Percentiles rank a stretch among this genome's conserved stretches.
Evolutionary conservation across 2,113 vertebrate genomes (phyloP).

Genomic region (Crotophaga sulcirostris): DNA sequence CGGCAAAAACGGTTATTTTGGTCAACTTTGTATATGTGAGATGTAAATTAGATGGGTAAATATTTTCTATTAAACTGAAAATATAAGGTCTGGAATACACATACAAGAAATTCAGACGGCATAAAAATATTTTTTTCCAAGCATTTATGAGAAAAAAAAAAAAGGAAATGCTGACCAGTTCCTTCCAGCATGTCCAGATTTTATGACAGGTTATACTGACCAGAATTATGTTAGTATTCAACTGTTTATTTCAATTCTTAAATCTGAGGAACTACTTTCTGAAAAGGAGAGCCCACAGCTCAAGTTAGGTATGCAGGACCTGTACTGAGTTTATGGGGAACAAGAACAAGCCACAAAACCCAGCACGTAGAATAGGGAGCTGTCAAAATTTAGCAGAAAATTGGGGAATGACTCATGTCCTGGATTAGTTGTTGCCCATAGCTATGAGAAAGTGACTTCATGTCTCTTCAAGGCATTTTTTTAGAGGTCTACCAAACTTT

Average conservation of each 20-base stretch:
- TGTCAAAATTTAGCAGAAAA: not conserved
- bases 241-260: not conserved
- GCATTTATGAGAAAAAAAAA: not conserved
- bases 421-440: not conserved
- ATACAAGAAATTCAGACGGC: not conserved
- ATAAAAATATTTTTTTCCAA: not conserved
- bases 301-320: not conserved
- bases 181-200: not conserved
- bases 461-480: not conserved
- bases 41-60: not conserved
- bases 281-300: not conserved
- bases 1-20: not conserved
- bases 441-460: not conserved
- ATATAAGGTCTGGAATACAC: not conserved
- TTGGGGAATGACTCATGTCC: not conserved
- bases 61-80: not conserved
- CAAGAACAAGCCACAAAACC: not conserved
- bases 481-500: not conserved
- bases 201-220: not conserved
- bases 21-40: not conserved
- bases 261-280: not conserved
- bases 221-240: not conserved
- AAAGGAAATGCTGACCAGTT: not conserved
- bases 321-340: not conserved
- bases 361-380: not conserved